Percentiles rank a stretch among this genome's conserved stretches.
Conservation (phyloP, 1,140 invertebrate species). For the Lordiphosa mommai region DNA sequence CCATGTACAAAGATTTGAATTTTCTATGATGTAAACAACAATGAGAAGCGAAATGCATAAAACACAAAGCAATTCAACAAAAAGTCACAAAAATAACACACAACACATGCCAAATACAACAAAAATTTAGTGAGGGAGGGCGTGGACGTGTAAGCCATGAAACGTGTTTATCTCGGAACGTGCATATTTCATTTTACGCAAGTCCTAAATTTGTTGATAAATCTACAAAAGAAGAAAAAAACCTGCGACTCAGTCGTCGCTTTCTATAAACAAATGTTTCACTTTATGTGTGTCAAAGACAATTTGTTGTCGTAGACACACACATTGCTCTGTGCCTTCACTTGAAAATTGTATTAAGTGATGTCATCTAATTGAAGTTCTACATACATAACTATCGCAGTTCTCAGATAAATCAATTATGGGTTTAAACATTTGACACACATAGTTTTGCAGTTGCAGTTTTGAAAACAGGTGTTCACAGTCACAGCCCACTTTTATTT, state of each 20-base stretch:
- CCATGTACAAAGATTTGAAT: slow-evolving; percentile 5
- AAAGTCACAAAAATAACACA: neutral
- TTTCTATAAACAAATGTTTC: slow-evolving; percentile 18
- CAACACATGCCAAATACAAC: neutral
- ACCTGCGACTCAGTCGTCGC: slow-evolving; percentile 14
- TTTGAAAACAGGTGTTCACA: slow-evolving; percentile 11
- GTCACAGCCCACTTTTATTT: slow-evolving; percentile 17
- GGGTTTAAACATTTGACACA: slow-evolving; percentile 9
- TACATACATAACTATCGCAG: slow-evolving; percentile 15
- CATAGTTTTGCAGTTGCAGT: slow-evolving; percentile 16
- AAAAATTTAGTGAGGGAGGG: slow-evolving; percentile 4
- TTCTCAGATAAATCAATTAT: slow-evolving; percentile 31
- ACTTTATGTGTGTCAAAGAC: slow-evolving; percentile 18
- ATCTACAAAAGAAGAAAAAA: slow-evolving; percentile 1
- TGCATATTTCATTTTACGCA: slow-evolving; percentile 45
- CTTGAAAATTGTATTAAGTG: slow-evolving; percentile 2
- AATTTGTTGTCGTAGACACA: no score
- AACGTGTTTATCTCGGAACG: slow-evolving; percentile 48
- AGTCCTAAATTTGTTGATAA: slow-evolving; percentile 15
- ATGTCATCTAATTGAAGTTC: slow-evolving; percentile 33
- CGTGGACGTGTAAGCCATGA: neutral
- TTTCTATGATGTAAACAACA: slow-evolving; percentile 55
- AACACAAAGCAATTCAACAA: slow-evolving; percentile 14
- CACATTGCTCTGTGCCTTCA: no score
- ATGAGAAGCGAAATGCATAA: slow-evolving; percentile 26